Percentiles rank a stretch among this genome's conserved stretches.
Conservation (phyloP, 2,797 vertebrate species). For the Threskiornis aethiopicus region DNA sequence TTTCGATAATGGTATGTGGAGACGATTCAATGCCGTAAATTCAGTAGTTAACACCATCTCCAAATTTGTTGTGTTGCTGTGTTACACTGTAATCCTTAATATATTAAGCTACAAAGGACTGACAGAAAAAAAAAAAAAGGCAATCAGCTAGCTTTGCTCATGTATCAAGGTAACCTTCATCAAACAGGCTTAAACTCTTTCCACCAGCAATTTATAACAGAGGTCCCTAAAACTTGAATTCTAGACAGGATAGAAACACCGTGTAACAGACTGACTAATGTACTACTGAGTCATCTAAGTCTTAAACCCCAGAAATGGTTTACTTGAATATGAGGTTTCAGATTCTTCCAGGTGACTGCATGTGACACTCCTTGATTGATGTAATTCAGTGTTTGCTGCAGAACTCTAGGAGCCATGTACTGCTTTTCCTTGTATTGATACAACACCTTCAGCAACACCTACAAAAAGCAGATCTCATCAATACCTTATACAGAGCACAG, state of each 20-base stretch:
- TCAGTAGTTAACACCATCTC: background rate
- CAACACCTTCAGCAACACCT: constrained; percentile 98
- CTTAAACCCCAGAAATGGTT: background rate
- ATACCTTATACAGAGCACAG: constrained; percentile 62
- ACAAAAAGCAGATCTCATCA: constrained; percentile 1
- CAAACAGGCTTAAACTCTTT: background rate
- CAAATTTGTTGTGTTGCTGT: background rate
- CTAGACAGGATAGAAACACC: background rate
- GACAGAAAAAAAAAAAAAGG: background rate
- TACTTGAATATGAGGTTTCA: constrained; percentile 98
- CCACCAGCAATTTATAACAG: background rate
- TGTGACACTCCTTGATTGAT: constrained; percentile 98
- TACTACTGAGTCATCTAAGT: background rate
- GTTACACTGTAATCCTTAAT: background rate
- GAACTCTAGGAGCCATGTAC: constrained; percentile 95
- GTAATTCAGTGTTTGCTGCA: constrained; percentile 98
- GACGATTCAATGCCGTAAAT: background rate
- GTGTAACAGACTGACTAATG: background rate
- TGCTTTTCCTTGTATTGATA: constrained; percentile 98
- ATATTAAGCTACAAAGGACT: background rate
- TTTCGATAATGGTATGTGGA: background rate
- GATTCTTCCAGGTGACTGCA: constrained; percentile 97
- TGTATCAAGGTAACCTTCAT: background rate
- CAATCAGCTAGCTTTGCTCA: background rate
- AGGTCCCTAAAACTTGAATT: background rate